Conservation (phyloP, 2,797 vertebrate species). For the Aeoliscus strigatus region DNA sequence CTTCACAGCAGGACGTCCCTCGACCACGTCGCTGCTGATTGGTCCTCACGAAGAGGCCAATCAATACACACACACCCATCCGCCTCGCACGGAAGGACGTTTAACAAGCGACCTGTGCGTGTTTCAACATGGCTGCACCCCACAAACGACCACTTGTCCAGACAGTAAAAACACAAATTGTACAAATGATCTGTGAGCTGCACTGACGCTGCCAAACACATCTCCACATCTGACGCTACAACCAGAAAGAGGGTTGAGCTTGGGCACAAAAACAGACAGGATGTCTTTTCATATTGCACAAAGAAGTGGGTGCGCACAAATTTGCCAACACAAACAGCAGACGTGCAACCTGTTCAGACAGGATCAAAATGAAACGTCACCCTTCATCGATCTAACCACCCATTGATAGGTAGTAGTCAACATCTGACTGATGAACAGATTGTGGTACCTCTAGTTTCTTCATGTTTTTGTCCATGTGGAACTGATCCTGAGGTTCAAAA, state of each 20-base stretch:
- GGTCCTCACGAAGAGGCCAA: conserved; percentile 71
- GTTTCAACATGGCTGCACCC: conserved; percentile 7
- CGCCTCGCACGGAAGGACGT: conserved; percentile 34
- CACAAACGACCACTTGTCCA: conserved; percentile 9
- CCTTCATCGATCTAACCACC: too few species aligned
- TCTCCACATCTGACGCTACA: conserved; percentile 17
- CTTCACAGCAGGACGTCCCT: conserved; percentile 68
- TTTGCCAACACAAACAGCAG: too few species aligned
- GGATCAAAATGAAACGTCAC: too few species aligned
- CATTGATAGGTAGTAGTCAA: too few species aligned
- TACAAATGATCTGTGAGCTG: conserved; percentile 20
- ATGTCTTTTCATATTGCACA: conserved; percentile 32
- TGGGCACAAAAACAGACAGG: conserved; percentile 32
- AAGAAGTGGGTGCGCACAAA: too few species aligned
- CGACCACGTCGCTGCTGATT: conserved; percentile 52
- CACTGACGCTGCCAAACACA: conserved; percentile 30
- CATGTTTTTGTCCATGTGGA: conserved; percentile 85
- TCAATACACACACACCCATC: conserved; percentile 62
- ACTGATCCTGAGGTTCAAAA: conserved; percentile 79
- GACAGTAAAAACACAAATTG: conserved; percentile 11
- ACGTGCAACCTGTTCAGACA: conserved; percentile 27
- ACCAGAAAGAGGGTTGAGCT: conserved; percentile 31
- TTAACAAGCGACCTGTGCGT: conserved; percentile 36
- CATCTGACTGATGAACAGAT: too few species aligned
- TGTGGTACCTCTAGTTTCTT: conserved; percentile 87